phyloP scores from a whole-genome alignment of 2,888 invertebrate genomes.

The Choristoneura rosaceana region DNA sequence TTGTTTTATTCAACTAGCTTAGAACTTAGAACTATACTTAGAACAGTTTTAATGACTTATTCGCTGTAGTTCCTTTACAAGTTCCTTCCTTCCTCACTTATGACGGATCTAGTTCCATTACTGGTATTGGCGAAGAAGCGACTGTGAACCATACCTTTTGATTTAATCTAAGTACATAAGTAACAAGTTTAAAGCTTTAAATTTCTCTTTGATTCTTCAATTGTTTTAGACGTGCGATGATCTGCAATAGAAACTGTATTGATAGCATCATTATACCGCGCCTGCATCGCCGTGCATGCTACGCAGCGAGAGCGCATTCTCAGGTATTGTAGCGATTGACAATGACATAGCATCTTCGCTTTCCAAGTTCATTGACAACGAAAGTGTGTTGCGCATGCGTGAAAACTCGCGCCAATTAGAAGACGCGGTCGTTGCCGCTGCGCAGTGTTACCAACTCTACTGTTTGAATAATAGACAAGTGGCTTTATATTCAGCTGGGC shows the following conservation, averaged over 20 bases:
- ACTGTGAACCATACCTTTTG: not conserved
- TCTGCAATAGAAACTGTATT: constrained; percentile 35
- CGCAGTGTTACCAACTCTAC: constrained; percentile 14
- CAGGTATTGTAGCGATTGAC: constrained; percentile 71
- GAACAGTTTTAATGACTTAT: too few species aligned
- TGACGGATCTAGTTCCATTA: too few species aligned
- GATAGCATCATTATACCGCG: constrained; percentile 66
- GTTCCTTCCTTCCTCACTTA: too few species aligned
- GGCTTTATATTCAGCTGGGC: not conserved
- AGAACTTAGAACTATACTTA: too few species aligned
- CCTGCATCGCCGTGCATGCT: constrained; percentile 60
- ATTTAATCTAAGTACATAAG: not conserved
- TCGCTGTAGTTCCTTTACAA: too few species aligned
- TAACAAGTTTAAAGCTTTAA: not conserved
- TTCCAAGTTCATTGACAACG: constrained; percentile 85
- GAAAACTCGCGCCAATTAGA: constrained; percentile 78
- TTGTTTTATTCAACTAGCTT: too few species aligned
- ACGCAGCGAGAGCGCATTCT: constrained; percentile 82
- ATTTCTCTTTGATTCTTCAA: constrained; percentile 4
- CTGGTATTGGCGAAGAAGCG: not conserved
- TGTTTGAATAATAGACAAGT: not conserved
- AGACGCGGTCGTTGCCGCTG: constrained; percentile 50
- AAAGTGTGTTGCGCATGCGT: constrained; percentile 81
- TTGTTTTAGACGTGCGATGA: constrained; percentile 9
- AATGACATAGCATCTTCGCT: constrained; percentile 82